Evolutionary conservation across 2,888 invertebrate species (phyloP), one percentile per base, ranked within the genome.

Genomic region (Macrostomum cliftonense): DNA sequence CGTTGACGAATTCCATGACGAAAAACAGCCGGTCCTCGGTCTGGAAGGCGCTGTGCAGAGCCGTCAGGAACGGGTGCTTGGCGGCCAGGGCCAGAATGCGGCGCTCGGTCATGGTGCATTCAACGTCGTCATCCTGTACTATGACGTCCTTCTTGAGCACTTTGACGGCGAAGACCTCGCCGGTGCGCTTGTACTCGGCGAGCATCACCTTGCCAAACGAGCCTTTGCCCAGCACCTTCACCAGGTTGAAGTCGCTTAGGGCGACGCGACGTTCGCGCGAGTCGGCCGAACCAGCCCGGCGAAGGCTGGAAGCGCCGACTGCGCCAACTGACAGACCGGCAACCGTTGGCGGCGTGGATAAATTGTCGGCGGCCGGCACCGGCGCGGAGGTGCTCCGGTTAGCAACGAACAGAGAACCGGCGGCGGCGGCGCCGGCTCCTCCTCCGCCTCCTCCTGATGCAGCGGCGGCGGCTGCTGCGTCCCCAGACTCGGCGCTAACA

Each of bases 1-100:
- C 97, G 73, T 93, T 88, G 47, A 97, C 93, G 73, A 93, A 95
- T 74, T 95, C 95, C 95, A 97, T 97, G 57, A 95, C 91, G 74
- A 97, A 95, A 77, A 93, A 95, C 57, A 97, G 76, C 12, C 88
- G 80, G 70, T 89, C 89, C 73, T 79, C 78, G 50, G 93, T 95
- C 74, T 95, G 95, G 77, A 91, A 95, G 75, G 87, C 89, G 65
- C 83, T 88, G 76, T 88, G 86, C 62, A 95, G 77, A 61, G 91
- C 91, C 55, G 93, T 93, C 55, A 95, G 79, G 76, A 95, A 95
- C 50, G 95, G 95, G 75, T 95, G 95, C 56, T 82, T 83, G 54
- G 93, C 93, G n/a, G 93, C 88, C 64, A 95, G 76, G 47, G 88
- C 86, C 62, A 95, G 77, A 68, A 95, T 93, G 64, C 93, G 78